phyloP scores from a whole-genome alignment of 1,140 invertebrate species.

The Campoletis sonorensis region DNA sequence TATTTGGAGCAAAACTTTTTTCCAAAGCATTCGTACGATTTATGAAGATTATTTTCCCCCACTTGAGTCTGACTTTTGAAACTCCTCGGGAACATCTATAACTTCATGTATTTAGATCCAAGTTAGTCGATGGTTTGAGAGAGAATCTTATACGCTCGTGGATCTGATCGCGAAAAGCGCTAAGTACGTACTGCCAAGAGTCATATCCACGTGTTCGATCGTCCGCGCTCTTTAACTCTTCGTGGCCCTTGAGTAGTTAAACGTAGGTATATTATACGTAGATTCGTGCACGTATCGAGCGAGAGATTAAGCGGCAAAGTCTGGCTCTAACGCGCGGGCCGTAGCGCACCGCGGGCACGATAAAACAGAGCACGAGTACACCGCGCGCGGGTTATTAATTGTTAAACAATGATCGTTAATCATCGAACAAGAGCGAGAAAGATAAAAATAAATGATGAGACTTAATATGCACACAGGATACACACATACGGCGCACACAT shows the following conservation, averaged over 20 bases:
- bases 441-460: conserved; percentile 19
- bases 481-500: not conserved
- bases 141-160: conserved; percentile 37
- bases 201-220: conserved; percentile 26
- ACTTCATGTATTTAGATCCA: not conserved
- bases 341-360: conserved; percentile 7
- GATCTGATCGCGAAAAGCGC: conserved; percentile 19
- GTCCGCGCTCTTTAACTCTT: conserved; percentile 22
- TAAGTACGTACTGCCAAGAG: conserved; percentile 22
- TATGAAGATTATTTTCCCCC: too few relatives aligned
- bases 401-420: conserved; percentile 47
- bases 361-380: not conserved
- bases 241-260: conserved; percentile 35
- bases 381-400: conserved; percentile 38
- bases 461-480: conserved; percentile 21
- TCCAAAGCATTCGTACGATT: too few relatives aligned
- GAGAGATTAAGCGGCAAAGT: conserved; percentile 38
- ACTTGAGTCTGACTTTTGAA: too few relatives aligned
- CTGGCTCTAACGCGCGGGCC: conserved; percentile 4
- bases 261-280: conserved; percentile 33
- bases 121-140: conserved; percentile 21
- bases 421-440: conserved; percentile 27
- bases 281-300: not conserved
- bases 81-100: not conserved
- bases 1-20: too few relatives aligned